Conservation (phyloP, 2,113 vertebrate species). For the Hoplias malabaricus region DNA sequence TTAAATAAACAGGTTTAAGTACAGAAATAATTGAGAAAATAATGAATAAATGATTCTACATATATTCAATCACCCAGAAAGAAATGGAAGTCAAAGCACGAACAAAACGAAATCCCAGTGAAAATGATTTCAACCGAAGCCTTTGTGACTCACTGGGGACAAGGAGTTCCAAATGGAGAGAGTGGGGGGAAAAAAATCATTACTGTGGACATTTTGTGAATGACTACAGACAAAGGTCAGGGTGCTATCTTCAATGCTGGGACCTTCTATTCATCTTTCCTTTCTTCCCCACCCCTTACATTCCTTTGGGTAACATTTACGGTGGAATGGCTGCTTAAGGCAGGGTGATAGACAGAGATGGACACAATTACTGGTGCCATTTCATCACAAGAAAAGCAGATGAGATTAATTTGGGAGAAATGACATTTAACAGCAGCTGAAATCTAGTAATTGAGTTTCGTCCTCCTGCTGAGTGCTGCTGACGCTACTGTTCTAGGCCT, state of each 20-base stretch:
- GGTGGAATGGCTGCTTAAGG: constrained; percentile 5
- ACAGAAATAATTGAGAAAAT: not conserved
- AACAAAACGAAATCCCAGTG: not conserved
- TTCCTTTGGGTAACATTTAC: constrained; percentile 19
- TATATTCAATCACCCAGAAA: not conserved
- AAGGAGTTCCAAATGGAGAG: constrained; percentile 16
- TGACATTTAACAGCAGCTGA: constrained; percentile 28
- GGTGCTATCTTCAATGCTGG: not conserved
- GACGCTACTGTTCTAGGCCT: not conserved
- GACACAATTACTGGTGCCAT: constrained; percentile 27
- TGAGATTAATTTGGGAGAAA: constrained; percentile 22
- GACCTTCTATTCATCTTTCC: not conserved
- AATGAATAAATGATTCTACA: not conserved
- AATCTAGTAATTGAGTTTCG: not conserved
- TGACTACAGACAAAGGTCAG: not conserved
- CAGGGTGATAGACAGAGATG: constrained; percentile 1
- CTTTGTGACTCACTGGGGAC: not conserved
- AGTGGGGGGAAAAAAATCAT: not conserved
- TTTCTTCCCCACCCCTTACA: not conserved
- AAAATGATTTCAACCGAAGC: not conserved
- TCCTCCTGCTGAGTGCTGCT: not conserved
- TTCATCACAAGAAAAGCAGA: not conserved
- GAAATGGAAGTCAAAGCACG: not conserved
- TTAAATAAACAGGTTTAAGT: not conserved
- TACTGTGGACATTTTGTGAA: constrained; percentile 4